These are phyloP conservation scores for Enteromius radiatus DNA, from an alignment of 2,797 vertebrate species.

Conservation along the genomic window DNA sequence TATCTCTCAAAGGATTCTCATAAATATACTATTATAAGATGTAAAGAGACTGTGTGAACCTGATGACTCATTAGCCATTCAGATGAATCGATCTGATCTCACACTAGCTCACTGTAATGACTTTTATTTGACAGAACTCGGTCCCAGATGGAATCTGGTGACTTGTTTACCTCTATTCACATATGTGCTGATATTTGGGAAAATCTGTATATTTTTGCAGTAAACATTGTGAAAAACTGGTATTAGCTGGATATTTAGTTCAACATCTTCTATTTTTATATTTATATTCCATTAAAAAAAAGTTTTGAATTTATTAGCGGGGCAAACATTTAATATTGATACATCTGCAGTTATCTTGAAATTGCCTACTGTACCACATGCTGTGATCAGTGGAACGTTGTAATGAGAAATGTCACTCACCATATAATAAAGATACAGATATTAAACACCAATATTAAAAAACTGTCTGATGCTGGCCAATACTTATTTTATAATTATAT, in stretches of 20 bases:
- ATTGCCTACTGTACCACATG: neutral
- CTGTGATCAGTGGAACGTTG: neutral
- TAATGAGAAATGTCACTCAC: neutral
- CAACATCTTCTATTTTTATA: neutral
- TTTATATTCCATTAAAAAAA: neutral
- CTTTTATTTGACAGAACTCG: constrained; percentile 1
- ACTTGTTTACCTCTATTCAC: neutral
- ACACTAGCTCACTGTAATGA: neutral
- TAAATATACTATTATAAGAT: constrained; percentile 13
- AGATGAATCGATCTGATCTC: constrained; percentile 6
- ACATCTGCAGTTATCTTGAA: neutral
- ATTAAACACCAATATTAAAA: neutral
- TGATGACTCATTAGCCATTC: constrained; percentile 10
- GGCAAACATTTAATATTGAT: neutral
- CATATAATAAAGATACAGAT: neutral
- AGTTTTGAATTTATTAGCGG: neutral
- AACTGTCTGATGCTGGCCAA: neutral
- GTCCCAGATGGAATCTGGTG: neutral
- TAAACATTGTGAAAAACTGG: neutral
- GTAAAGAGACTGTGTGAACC: neutral
- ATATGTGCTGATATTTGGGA: neutral
- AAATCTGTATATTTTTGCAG: constrained; percentile 1
- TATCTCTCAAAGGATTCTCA: constrained; percentile 21
- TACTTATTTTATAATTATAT: neutral
- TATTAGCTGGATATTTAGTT: neutral